A percentile compares a stretch with the other conserved stretches of the same genome.
phyloP scores from a whole-genome alignment of 1,140 invertebrate species.

The Dreissena polymorpha region DNA sequence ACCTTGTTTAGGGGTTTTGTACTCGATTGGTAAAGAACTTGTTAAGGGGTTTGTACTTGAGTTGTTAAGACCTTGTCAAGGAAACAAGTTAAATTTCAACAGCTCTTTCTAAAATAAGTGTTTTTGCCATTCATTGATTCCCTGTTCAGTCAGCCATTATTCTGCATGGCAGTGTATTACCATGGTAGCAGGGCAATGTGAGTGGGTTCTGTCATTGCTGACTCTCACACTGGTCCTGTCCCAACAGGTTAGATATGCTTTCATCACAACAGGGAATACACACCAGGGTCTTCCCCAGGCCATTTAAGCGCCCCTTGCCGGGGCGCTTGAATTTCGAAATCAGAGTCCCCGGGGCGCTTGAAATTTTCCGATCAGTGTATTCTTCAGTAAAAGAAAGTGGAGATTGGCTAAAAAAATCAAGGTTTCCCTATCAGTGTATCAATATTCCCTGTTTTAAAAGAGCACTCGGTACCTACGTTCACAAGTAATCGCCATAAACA shows the following conservation, averaged over 20 bases:
- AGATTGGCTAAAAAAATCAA: no score
- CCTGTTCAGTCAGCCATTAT: slow-evolving; percentile 36
- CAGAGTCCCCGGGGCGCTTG: no score
- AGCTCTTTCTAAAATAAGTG: not conserved
- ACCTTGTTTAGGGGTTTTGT: no score
- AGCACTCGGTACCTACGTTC: no score
- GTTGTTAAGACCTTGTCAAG: not conserved
- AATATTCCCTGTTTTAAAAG: no score
- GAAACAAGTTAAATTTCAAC: not conserved
- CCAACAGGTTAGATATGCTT: slow-evolving; percentile 6
- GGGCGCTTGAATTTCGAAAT: no score
- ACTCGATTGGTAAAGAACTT: not conserved
- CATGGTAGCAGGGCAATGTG: slow-evolving; percentile 42
- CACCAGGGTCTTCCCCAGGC: no score
- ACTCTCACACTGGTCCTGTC: slow-evolving; percentile 31
- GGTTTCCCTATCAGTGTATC: no score
- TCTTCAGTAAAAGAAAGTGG: no score
- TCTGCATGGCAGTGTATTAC: slow-evolving; percentile 8
- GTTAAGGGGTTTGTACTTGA: not conserved
- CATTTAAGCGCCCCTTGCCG: no score
- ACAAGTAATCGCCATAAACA: no score
- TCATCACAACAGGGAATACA: slow-evolving; percentile 30
- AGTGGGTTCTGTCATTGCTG: slow-evolving; percentile 50
- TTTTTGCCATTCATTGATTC: not conserved
- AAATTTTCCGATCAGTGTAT: no score